These are phyloP conservation scores for Hephaestus fuliginosus DNA, from an alignment of 2,797 vertebrate genomes.

Conservation along the genomic window DNA sequence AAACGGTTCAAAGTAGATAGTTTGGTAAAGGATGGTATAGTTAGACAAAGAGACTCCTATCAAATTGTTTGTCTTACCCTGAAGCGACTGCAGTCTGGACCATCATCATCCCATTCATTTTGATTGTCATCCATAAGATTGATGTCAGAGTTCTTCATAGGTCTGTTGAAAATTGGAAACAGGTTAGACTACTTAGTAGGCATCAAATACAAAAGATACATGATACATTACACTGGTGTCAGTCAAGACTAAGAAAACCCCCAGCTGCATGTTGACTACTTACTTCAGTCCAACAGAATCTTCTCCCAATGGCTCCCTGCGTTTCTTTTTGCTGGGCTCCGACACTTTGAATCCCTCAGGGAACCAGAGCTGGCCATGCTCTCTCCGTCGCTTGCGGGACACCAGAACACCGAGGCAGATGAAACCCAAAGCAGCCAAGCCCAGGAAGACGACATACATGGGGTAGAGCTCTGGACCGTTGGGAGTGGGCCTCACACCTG, in stretches of 20 bases:
- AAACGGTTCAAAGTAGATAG: background rate
- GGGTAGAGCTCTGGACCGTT: constrained; percentile 86
- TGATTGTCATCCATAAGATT: constrained; percentile 98
- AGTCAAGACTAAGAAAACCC: background rate
- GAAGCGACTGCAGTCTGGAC: constrained; percentile 93
- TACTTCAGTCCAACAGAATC: constrained; percentile 97
- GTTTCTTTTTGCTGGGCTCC: constrained; percentile 96
- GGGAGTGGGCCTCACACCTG: constrained; percentile 89
- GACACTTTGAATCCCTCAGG: constrained; percentile 95
- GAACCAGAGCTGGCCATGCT: constrained; percentile 99
- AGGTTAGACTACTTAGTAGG: constrained; percentile 25
- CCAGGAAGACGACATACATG: constrained; percentile 90
- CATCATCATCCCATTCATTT: constrained; percentile 97
- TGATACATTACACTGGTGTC: background rate
- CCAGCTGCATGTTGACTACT: constrained; percentile 65
- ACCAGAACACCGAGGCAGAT: constrained; percentile 93
- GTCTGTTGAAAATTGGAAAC: constrained; percentile 61
- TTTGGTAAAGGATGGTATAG: background rate
- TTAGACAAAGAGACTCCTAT: background rate
- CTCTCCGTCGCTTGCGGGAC: constrained; percentile 93
- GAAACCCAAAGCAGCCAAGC: constrained; percentile 87
- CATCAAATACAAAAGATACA: background rate
- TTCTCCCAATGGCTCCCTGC: constrained; percentile 94
- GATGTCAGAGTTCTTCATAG: constrained; percentile 94
- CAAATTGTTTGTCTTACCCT: constrained; percentile 85